Evolutionary conservation across 2,113 vertebrate species (phyloP).

Genomic region (Neogale vison): DNA sequence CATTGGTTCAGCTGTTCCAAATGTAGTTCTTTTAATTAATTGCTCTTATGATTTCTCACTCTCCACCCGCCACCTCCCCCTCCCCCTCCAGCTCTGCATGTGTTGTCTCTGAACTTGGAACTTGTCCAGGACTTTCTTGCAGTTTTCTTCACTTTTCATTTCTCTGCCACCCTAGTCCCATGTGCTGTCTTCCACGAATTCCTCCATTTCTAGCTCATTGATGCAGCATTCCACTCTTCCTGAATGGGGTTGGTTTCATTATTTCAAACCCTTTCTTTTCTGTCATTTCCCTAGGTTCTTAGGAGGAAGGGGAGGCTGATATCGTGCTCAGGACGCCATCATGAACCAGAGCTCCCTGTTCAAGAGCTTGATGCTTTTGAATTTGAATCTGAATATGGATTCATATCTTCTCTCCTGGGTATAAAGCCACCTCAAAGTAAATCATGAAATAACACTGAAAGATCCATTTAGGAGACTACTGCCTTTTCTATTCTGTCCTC

Average conservation of each 20-base stretch:
- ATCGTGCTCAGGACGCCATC: background rate
- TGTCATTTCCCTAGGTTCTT: background rate
- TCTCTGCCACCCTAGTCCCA: background rate
- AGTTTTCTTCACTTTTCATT: background rate
- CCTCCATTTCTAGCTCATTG: background rate
- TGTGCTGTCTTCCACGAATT: background rate
- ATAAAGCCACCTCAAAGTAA: background rate
- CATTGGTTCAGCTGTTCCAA: conserved; percentile 62
- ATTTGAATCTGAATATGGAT: background rate
- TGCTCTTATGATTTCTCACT: conserved; percentile 63
- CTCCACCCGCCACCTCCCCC: background rate
- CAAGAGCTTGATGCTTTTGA: background rate
- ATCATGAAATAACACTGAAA: background rate
- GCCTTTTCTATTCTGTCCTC: background rate
- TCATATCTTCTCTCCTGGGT: background rate
- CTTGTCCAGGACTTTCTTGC: background rate
- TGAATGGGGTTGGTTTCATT: background rate
- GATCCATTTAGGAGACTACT: background rate
- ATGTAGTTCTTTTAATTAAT: conserved; percentile 67
- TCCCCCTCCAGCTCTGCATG: conserved; percentile 44
- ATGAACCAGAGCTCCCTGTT: background rate
- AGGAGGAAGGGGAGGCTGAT: background rate
- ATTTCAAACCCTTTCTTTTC: conserved; percentile 37
- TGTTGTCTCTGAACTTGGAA: conserved; percentile 60
- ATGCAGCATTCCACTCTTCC: background rate